Base-by-base conservation (phyloP, 2,888 invertebrate species). In the Ochropacha duplaris region DNA sequence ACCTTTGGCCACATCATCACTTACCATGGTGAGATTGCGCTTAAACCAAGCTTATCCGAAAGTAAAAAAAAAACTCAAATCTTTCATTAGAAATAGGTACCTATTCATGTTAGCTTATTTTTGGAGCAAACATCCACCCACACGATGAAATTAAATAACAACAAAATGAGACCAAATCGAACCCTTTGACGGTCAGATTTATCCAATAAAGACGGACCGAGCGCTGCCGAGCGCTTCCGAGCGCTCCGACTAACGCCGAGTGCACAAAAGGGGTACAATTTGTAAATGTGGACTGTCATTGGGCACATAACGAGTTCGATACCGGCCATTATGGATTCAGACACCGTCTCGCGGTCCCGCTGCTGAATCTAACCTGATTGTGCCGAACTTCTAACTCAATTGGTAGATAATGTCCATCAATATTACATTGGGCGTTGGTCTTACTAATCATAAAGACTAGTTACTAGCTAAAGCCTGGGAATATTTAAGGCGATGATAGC, bases 341-440 rank as follows among this genome's bases (percentile, higher is more conserved):
- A 28, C 55, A 63, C 54, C 59, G 62, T 57, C 52, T 52, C 36
- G 36, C 36, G 36, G 36, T 36, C 36, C 36, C n/a, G 36, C n/a
- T 1, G n/a, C 36, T 36, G 36, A 50, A 66, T 68, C 64, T 60
- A 28, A 59, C 59, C 57, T 68, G 70, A 71, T 75, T 74, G 61
- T 58, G 62, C 51, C 31, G 8, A 24, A 28, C 6, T 28, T 49
- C 59, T 71, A 62, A 66, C 62, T 61, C 61, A 60, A 67, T 69
- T n/a, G n/a, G 63, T 70, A 60, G 60, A 64, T 68, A 69, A 72
- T 68, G 66, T 62, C 64, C 59, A 62, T 69, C 68, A 59, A 26
- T 61, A 63, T 65, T 62, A 66, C 12, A 8, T 28, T 28, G 28
- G 28, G 26, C 26, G 3, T 5, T 8, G 11, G 4, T 12, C 31